A percentile compares a stretch with the other conserved stretches of the same genome.
Conservation (phyloP, 2,113 vertebrate genomes). For the Malurus cyaneus region DNA sequence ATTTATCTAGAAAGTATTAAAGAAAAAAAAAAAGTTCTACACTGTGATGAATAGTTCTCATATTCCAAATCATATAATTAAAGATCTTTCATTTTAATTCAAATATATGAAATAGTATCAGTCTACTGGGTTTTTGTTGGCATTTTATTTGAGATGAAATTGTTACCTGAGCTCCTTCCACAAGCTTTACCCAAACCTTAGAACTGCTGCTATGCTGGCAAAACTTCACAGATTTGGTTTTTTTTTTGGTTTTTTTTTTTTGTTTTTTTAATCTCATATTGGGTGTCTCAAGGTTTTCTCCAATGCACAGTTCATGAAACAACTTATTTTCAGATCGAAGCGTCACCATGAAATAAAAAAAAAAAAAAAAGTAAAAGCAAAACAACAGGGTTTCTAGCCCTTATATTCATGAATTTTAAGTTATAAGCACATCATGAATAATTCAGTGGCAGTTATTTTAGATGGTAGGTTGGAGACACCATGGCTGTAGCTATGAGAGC, state of each 20-base stretch:
- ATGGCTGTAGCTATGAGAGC: neutral
- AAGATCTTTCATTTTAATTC: neutral
- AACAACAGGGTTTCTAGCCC: neutral
- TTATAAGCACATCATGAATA: neutral
- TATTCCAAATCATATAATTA: neutral
- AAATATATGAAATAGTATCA: neutral
- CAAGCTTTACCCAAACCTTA: neutral
- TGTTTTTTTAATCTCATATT: neutral
- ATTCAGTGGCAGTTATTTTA: neutral
- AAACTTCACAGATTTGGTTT: neutral
- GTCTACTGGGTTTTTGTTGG: neutral
- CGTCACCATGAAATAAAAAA: accelerated
- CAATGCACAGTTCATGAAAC: neutral
- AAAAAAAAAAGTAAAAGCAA: neutral
- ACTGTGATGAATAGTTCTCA: neutral
- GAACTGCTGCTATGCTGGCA: neutral
- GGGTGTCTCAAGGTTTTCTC: neutral
- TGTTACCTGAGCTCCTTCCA: neutral
- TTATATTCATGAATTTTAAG: neutral
- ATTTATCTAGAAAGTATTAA: neutral
- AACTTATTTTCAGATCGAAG: neutral
- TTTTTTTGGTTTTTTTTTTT: neutral
- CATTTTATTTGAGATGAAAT: neutral
- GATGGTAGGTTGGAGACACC: neutral
- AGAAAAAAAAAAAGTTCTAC: neutral